Conservation (phyloP, 2,113 vertebrate genomes). For the Penelope pileata region DNA sequence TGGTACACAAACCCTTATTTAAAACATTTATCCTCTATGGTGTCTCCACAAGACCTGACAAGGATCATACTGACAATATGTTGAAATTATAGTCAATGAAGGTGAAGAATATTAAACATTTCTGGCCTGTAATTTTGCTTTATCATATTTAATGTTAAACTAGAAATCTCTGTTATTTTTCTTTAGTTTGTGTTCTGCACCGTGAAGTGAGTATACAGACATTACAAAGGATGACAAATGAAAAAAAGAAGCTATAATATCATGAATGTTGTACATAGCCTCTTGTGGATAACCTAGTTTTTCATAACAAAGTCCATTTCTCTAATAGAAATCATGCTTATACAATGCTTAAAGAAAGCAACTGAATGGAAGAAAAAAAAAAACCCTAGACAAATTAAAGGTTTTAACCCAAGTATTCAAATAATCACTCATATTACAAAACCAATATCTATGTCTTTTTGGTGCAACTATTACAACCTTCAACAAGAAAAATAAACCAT, state of each 20-base stretch:
- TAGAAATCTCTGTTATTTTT: not conserved
- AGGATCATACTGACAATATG: not conserved
- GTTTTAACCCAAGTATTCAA: not conserved
- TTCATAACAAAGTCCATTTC: not conserved
- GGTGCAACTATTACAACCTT: not conserved
- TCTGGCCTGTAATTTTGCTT: not conserved
- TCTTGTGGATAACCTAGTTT: not conserved
- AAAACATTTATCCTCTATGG: not conserved
- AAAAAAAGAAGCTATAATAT: not conserved
- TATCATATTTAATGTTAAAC: not conserved
- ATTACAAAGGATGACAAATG: not conserved
- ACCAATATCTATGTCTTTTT: not conserved
- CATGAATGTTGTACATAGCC: not conserved
- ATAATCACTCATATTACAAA: not conserved
- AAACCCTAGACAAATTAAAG: not conserved
- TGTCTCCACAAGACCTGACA: not conserved
- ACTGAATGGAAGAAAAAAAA: not conserved
- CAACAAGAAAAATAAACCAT: not conserved
- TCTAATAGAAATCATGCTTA: not conserved
- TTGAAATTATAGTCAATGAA: not conserved
- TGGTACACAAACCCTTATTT: too few species aligned
- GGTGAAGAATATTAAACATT: not conserved
- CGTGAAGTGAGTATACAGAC: not conserved
- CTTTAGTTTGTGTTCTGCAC: not conserved
- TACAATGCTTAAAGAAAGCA: not conserved